These are phyloP conservation scores for Acleris holmiana DNA, from an alignment of 2,888 invertebrate species.

Conservation along the genomic window DNA sequence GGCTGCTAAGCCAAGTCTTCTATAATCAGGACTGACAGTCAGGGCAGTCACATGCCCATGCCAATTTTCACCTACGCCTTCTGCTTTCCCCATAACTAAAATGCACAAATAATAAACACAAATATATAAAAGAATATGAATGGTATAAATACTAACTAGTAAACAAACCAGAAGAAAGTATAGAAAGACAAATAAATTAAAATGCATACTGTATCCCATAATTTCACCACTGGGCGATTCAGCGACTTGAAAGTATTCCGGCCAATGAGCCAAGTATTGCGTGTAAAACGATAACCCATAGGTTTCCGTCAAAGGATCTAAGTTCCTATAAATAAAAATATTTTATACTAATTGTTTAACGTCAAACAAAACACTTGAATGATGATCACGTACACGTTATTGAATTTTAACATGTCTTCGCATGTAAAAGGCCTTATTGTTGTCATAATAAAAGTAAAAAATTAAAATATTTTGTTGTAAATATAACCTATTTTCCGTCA, in stretches of 20 bases:
- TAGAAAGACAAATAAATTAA: not conserved
- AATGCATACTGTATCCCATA: constrained; percentile 97
- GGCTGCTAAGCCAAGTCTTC: constrained; percentile 96
- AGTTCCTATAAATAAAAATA: constrained; percentile 87
- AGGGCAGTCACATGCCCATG: constrained; percentile 99
- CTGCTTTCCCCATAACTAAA: constrained; percentile 99
- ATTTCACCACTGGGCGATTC: constrained; percentile 98
- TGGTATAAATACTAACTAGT: not conserved
- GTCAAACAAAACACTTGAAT: constrained; percentile 2
- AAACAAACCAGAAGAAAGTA: constrained; percentile 1
- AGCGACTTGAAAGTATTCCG: constrained; percentile 98
- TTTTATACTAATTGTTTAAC: constrained; percentile 22
- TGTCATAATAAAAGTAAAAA: constrained; percentile 87
- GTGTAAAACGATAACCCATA: constrained; percentile 98
- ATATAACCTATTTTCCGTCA: constrained; percentile 23
- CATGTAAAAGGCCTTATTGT: constrained; percentile 96
- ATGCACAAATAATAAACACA: constrained; percentile 39
- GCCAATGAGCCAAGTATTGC: constrained; percentile 99
- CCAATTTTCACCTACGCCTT: constrained; percentile 98
- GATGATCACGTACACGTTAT: constrained; percentile 92
- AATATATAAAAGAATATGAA: not conserved
- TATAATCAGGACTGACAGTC: constrained; percentile 97
- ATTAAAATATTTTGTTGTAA: constrained; percentile 7
- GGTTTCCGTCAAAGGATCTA: constrained; percentile 98
- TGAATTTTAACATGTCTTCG: constrained; percentile 97